Percentiles rank a stretch among this genome's conserved stretches.
Evolutionary conservation across 2,888 invertebrate species (phyloP).

Genomic region (Sepiola atlantica): DNA sequence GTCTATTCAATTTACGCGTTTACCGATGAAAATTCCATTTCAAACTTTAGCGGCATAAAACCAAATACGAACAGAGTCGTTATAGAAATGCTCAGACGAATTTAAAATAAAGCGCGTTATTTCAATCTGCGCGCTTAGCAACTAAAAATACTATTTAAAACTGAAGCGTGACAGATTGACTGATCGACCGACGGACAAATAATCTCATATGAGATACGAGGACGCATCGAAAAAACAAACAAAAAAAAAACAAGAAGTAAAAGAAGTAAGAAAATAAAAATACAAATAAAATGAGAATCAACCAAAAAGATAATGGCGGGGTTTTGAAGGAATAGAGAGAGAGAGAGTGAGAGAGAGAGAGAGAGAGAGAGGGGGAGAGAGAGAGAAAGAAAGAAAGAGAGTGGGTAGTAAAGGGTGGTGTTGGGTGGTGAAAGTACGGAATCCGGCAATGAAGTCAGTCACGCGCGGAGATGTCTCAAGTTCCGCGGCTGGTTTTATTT

Average conservation of each 20-base stretch:
- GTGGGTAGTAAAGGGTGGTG: background rate
- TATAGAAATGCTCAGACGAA: no score
- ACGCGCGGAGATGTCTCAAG: conserved; percentile 32
- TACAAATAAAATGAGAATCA: background rate
- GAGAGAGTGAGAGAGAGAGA: background rate
- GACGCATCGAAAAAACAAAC: background rate
- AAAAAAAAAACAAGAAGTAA: background rate
- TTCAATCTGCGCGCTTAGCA: no score
- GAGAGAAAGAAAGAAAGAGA: background rate
- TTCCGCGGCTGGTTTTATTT: conserved; percentile 32
- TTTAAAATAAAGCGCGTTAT: no score
- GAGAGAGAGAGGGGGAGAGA: background rate
- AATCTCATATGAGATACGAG: background rate
- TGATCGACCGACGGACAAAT: no score
- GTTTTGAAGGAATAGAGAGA: background rate
- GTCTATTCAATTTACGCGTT: no score
- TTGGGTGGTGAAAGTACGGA: background rate
- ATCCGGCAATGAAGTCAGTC: background rate
- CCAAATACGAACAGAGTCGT: no score
- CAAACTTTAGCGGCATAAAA: no score
- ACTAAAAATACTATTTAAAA: no score
- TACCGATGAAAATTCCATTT: no score
- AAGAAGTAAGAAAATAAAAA: background rate
- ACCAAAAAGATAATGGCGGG: background rate
- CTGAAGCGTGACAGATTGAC: no score